Percentiles rank a stretch among this genome's conserved stretches.
These are phyloP conservation scores for Cartodere bifasciata DNA, from an alignment of 2,888 invertebrate genomes.

Conservation along the genomic window DNA sequence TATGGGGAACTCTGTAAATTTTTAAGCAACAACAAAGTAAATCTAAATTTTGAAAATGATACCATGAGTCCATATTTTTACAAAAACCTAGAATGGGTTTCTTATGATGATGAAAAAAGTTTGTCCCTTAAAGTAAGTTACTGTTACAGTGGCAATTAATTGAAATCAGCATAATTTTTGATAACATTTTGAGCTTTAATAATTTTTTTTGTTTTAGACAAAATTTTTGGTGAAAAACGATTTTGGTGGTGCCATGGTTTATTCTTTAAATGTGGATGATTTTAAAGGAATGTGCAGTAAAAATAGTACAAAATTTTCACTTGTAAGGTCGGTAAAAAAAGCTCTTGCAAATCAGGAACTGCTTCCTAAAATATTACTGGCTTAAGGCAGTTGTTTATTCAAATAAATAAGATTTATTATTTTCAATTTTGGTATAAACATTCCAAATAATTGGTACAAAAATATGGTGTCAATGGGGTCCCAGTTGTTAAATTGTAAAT, in stretches of 20 bases:
- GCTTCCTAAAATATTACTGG: too few species aligned
- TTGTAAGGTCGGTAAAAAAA: conserved; percentile 7
- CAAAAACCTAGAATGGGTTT: conserved; percentile 63
- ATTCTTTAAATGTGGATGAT: conserved; percentile 72
- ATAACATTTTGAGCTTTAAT: too few species aligned
- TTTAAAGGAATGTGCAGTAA: conserved; percentile 44
- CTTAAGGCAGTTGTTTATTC: too few species aligned
- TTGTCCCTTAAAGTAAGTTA: conserved; percentile 51
- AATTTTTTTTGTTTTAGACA: conserved; percentile 4
- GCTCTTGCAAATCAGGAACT: too few species aligned
- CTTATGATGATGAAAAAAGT: conserved; percentile 64
- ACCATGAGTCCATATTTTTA: conserved; percentile 68
- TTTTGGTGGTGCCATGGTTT: conserved; percentile 74
- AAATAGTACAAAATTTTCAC: conserved; percentile 4
- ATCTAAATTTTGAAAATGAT: conserved; percentile 48
- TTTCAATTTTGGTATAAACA: too few species aligned
- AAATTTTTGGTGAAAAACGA: conserved; percentile 35
- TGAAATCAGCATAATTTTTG: too few species aligned
- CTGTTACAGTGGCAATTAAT: too few species aligned
- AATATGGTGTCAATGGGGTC: too few species aligned
- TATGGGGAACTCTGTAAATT: conserved; percentile 61
- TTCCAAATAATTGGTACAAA: too few species aligned
- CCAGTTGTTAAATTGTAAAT: too few species aligned
- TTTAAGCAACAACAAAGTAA: conserved; percentile 40
- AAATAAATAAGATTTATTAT: too few species aligned